Evolutionary conservation across 2,797 vertebrate genomes (phyloP), one percentile per base, ranked within the genome.

Genomic region (Enteromius trimaculatus): DNA sequence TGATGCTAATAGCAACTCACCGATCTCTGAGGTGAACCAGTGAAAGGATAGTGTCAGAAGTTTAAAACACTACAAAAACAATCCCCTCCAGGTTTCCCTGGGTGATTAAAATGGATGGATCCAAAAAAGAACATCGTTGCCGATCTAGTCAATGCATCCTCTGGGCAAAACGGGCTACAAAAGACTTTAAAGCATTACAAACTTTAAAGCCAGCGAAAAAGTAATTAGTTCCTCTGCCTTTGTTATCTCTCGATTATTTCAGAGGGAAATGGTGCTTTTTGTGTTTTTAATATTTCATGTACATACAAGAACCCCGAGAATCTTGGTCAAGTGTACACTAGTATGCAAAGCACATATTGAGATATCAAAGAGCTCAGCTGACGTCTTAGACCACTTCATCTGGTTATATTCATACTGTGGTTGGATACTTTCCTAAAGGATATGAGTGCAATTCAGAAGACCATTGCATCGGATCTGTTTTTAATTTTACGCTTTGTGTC

Each of bases 81-180:
- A 88, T 90, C 90, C 88, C 85, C 81, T 76, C 58, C 74, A 79
- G 87, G 82, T 87, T 89, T 88, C 39, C 82, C 84, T 77, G 72
- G 83, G 87, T 90, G 88, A 90, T 91, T 90, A 89, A 90, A 90
- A 90, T 90, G 88, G 86, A 90, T 88, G 85, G 83, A 88, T 87
- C 82, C 84, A 80, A 81, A 85, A 82, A 81, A 81, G 87, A 89
- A 66, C 79, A 84, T 87, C 64, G 76, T 74, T 86, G 88, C 87
- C 80, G 71, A 90, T 89, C 88, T 88, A 90, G 88, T 90, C 85
- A 79, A 86, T 88, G 87, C 87, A 85, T 88, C 88, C 88, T 91
- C 85, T 88, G 84, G 89, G 87, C 87, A 83, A 89, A 88, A 89
- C 71, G 76, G 64, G 86, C 88, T 91, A 89, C 89, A 90, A 90